A percentile compares a stretch with the other conserved stretches of the same genome.
Conservation (phyloP, 2,888 invertebrate species). For the Biston stratarius region DNA sequence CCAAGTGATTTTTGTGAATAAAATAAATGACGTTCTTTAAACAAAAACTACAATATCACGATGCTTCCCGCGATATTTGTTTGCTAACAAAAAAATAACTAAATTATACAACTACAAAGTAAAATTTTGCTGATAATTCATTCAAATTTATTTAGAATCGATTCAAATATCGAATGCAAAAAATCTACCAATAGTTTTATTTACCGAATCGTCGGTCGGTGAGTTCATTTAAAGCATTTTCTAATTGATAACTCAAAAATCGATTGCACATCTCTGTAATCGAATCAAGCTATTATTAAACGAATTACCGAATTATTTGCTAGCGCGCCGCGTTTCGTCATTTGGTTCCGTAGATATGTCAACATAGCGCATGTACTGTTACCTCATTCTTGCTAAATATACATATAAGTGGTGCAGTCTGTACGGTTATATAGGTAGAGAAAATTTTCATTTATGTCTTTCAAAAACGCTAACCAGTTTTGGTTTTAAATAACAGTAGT, state of each 20-base stretch:
- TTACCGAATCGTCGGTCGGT: background rate
- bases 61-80: too few species aligned
- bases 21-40: too few species aligned
- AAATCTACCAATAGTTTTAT: background rate
- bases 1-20: too few species aligned
- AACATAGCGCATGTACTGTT: slow-evolving; percentile 70
- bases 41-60: too few species aligned
- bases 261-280: slow-evolving; percentile 25
- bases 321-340: slow-evolving; percentile 62
- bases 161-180: background rate
- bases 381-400: slow-evolving; percentile 77
- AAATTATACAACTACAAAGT: too few species aligned
- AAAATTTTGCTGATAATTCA: too few species aligned
- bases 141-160: too few species aligned
- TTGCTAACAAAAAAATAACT: too few species aligned
- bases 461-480: background rate
- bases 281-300: slow-evolving; percentile 36
- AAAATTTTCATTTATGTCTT: background rate
- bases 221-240: slow-evolving; percentile 7
- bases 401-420: slow-evolving; percentile 68
- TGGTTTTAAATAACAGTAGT: too few species aligned
- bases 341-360: slow-evolving; percentile 80
- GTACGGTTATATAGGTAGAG: slow-evolving; percentile 47
- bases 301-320: slow-evolving; percentile 71
- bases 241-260: slow-evolving; percentile 8